These are phyloP conservation scores for Nasonia vitripennis DNA, from an alignment of 1,140 invertebrate species.

Conservation along the genomic window DNA sequence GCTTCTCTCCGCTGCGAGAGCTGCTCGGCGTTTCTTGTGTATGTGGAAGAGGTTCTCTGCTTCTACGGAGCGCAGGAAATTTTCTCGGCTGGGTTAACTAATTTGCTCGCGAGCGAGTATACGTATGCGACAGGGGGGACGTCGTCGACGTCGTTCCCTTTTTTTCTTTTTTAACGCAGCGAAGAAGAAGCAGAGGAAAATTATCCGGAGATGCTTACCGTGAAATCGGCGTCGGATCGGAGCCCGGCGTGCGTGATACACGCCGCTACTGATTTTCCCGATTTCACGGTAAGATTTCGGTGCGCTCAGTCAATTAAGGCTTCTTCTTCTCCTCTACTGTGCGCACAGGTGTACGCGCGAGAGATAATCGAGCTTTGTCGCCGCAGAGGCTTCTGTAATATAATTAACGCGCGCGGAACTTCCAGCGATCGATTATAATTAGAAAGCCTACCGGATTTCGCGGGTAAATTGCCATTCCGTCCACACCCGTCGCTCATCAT, in stretches of 20 bases:
- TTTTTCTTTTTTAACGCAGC: neutral
- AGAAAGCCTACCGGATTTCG: neutral
- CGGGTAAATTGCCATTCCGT: neutral
- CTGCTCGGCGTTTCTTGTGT: slow-evolving; percentile 7
- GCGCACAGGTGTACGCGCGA: too few relatives aligned
- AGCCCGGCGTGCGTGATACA: neutral
- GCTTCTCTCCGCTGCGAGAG: neutral
- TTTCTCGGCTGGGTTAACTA: slow-evolving; percentile 40
- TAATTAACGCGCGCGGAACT: too few relatives aligned
- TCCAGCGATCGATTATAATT: too few relatives aligned
- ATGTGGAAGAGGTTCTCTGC: neutral
- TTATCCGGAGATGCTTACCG: neutral
- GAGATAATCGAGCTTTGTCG: too few relatives aligned
- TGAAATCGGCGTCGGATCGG: slow-evolving; percentile 5
- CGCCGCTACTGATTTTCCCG: neutral
- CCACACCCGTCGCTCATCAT: neutral
- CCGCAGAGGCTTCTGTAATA: too few relatives aligned
- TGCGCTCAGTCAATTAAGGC: neutral
- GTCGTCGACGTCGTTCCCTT: neutral
- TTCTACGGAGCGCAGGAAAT: neutral
- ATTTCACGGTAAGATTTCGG: neutral
- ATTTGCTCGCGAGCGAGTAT: slow-evolving; percentile 24
- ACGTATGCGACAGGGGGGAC: neutral
- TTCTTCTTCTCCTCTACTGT: too few relatives aligned
- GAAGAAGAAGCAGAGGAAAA: neutral